phyloP scores from a whole-genome alignment of 1,140 invertebrate genomes.

The Telenomus remus region DNA sequence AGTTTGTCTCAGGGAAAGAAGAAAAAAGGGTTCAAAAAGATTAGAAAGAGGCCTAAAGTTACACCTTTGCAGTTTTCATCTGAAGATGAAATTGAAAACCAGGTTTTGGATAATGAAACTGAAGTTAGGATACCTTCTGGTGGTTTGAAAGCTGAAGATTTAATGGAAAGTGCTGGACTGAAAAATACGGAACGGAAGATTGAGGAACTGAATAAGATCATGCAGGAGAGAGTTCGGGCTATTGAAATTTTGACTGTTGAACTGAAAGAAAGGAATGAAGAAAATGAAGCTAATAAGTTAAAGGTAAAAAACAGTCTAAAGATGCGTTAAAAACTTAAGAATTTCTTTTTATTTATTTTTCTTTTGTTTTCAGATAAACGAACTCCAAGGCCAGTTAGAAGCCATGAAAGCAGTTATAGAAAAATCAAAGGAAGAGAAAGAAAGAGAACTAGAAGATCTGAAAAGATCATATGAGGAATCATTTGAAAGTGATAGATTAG shows the following conservation, averaged over 20 bases:
- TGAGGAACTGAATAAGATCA: slow-evolving; percentile 60
- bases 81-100: slow-evolving; percentile 19
- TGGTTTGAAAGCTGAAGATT: not conserved
- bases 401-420: slow-evolving; percentile 52
- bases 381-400: slow-evolving; percentile 48
- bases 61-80: slow-evolving; percentile 27
- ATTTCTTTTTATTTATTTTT: no score
- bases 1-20: slow-evolving; percentile 16
- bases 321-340: no score
- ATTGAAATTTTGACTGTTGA: slow-evolving; percentile 63
- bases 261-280: slow-evolving; percentile 53
- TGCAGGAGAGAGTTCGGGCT: slow-evolving; percentile 59
- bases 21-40: slow-evolving; percentile 19
- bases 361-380: slow-evolving; percentile 25
- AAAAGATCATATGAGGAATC: not conserved
- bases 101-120: slow-evolving; percentile 30
- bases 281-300: slow-evolving; percentile 31
- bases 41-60: slow-evolving; percentile 27
- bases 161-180: not conserved
- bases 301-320: no score
- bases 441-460: slow-evolving; percentile 27
- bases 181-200: slow-evolving; percentile 50
- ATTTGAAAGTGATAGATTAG: slow-evolving; percentile 30
- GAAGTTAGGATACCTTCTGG: slow-evolving; percentile 3
- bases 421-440: slow-evolving; percentile 49